These are phyloP conservation scores for Odontamblyopus lacepedii DNA, from an alignment of 2,797 vertebrate species.

Conservation along the genomic window DNA sequence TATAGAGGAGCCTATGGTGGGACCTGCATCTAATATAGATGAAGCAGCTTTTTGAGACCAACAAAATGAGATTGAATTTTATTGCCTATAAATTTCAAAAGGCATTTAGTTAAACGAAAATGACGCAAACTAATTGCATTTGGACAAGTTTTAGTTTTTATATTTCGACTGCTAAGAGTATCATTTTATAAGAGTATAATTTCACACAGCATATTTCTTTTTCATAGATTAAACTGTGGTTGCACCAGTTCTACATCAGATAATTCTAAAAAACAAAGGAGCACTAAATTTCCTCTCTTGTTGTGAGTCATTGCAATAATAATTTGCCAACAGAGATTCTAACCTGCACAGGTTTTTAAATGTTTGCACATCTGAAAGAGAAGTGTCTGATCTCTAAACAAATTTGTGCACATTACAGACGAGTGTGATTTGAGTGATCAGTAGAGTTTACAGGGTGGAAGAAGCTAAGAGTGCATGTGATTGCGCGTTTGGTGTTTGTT, in stretches of 20 bases:
- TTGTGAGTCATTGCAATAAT: no score
- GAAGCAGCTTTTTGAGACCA: neutral
- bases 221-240: neutral
- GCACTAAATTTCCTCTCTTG: neutral
- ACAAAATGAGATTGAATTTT: neutral
- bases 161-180: conserved; percentile 70
- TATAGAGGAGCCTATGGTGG: neutral
- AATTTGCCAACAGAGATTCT: no score
- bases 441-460: no score
- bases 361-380: no score
- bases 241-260: neutral
- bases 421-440: no score
- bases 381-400: no score
- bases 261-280: neutral
- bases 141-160: conserved; percentile 36
- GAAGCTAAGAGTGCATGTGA: no score
- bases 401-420: no score
- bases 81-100: neutral
- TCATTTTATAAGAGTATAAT: conserved; percentile 46
- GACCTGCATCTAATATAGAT: neutral
- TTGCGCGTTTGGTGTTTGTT: no score
- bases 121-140: conserved; percentile 22
- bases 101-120: no score
- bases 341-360: no score
- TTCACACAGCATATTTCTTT: neutral